phyloP scores from a whole-genome alignment of 2,888 invertebrate genomes.

The Lochmaea crataegi region DNA sequence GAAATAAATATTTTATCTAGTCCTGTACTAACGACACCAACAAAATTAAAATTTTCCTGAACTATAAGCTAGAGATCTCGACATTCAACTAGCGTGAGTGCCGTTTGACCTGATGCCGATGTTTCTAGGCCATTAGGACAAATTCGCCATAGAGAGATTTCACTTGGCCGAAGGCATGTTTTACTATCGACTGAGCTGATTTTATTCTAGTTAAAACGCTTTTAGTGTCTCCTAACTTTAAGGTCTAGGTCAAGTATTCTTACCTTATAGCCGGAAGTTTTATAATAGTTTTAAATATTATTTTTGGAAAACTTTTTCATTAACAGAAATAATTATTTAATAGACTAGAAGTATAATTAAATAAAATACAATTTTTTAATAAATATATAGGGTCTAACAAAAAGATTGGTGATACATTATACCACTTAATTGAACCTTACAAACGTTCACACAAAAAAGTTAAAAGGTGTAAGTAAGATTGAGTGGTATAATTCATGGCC shows the following conservation, averaged over 20 bases:
- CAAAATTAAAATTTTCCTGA: slow-evolving; percentile 10
- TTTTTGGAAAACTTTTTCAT: background rate
- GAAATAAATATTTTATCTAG: background rate
- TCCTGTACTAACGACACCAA: background rate
- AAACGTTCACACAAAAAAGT: no score
- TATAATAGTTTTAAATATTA: background rate
- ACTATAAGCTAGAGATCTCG: slow-evolving; percentile 29
- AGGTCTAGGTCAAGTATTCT: slow-evolving; percentile 52
- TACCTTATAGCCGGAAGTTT: slow-evolving; percentile 8
- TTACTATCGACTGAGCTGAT: slow-evolving; percentile 49
- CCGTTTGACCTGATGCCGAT: slow-evolving; percentile 52
- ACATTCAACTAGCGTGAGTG: slow-evolving; percentile 31
- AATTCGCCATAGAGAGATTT: slow-evolving; percentile 56
- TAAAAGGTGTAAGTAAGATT: no score
- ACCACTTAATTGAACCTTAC: no score
- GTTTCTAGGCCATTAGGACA: slow-evolving; percentile 58
- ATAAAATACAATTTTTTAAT: no score
- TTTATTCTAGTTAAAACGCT: slow-evolving; percentile 51
- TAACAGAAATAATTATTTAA: no score
- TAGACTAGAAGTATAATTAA: no score
- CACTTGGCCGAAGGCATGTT: slow-evolving; percentile 54
- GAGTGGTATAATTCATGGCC: no score
- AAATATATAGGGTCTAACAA: no score
- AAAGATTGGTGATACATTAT: no score
- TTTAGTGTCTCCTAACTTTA: slow-evolving; percentile 42